phyloP scores from a whole-genome alignment of 1,140 invertebrate genomes.

The Pogonomyrmex barbatus region DNA sequence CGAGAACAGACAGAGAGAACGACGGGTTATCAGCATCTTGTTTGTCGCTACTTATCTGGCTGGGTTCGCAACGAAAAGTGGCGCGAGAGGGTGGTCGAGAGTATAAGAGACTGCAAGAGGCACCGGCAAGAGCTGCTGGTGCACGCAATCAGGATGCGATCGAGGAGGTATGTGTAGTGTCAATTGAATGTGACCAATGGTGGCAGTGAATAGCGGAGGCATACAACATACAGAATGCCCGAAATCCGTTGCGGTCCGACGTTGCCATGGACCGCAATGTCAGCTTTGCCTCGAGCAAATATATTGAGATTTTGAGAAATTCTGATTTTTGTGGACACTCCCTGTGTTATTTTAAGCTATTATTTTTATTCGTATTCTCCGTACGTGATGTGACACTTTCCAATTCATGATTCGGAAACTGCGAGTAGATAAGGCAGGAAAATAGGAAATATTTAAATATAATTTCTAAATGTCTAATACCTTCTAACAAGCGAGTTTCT shows the following conservation, averaged over 20 bases:
- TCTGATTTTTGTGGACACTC: neutral
- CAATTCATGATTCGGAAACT: neutral
- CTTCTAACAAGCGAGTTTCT: neutral
- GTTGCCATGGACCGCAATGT: constrained; percentile 74
- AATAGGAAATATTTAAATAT: constrained; percentile 12
- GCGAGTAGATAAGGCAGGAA: constrained; percentile 26
- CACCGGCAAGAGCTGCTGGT: constrained; percentile 59
- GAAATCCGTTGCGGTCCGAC: constrained; percentile 59
- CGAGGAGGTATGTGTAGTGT: constrained; percentile 77
- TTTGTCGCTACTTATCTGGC: neutral
- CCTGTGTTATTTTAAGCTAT: neutral
- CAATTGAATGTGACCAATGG: constrained; percentile 68
- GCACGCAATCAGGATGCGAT: constrained; percentile 76
- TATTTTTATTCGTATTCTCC: neutral
- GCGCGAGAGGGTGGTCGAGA: constrained; percentile 65
- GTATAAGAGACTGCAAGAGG: constrained; percentile 39
- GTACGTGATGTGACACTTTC: neutral
- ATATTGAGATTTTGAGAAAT: neutral
- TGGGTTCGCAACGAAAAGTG: constrained; percentile 57
- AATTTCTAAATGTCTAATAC: neutral
- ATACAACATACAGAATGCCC: neutral
- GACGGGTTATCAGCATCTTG: constrained; percentile 8
- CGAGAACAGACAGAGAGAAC: constrained; percentile 5
- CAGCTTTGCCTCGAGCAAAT: neutral
- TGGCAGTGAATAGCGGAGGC: constrained; percentile 73